A percentile compares a stretch with the other conserved stretches of the same genome.
These are phyloP conservation scores for Rhinogobio ventralis DNA, from an alignment of 2,797 vertebrate species.

Conservation along the genomic window DNA sequence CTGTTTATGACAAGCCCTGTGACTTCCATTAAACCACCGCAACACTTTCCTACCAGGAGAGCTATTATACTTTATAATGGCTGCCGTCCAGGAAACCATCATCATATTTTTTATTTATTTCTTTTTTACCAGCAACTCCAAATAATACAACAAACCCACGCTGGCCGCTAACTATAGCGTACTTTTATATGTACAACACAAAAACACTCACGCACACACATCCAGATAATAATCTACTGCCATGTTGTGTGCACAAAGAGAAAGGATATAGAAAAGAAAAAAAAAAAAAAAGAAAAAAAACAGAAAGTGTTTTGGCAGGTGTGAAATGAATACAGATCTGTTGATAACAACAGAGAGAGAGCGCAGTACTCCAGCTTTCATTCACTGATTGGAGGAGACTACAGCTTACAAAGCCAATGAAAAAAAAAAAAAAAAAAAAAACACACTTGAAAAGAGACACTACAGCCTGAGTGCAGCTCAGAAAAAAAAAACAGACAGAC, in stretches of 20 bases:
- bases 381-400: conserved; percentile 44
- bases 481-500: conserved; percentile 23
- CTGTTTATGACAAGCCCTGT: conserved; percentile 35
- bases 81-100: conserved; percentile 19
- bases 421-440: not conserved
- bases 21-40: conserved; percentile 29
- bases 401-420: conserved; percentile 28
- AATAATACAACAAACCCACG: conserved; percentile 33
- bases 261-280: conserved; percentile 32
- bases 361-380: conserved; percentile 28
- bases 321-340: conserved; percentile 48
- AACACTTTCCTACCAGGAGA: conserved; percentile 34
- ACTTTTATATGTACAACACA: conserved; percentile 28
- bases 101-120: conserved; percentile 26
- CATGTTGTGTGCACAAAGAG: conserved; percentile 28
- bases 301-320: conserved; percentile 21
- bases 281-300: not conserved
- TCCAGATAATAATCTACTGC: conserved; percentile 36
- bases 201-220: not conserved
- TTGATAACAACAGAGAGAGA: conserved; percentile 26
- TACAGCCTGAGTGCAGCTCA: conserved; percentile 17
- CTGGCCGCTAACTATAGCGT: not conserved
- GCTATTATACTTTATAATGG: conserved; percentile 44
- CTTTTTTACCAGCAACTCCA: conserved; percentile 34
- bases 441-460: conserved; percentile 40